Conservation (phyloP, 35 echinoderm and acorn worm species). For the Heliocidaris erythrogramma region DNA sequence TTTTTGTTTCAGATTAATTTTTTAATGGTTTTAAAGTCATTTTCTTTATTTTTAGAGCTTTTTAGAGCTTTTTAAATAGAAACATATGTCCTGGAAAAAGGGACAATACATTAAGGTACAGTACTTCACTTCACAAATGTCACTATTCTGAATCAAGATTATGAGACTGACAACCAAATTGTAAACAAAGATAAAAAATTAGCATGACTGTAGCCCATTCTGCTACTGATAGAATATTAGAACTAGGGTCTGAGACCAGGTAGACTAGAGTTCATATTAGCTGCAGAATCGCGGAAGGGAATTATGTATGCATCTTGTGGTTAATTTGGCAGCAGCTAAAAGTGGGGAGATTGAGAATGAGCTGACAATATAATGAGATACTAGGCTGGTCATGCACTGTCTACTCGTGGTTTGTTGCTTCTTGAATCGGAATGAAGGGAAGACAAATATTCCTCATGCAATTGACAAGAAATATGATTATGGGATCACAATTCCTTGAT, state of each 20-base stretch:
- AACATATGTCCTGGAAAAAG: too few species aligned
- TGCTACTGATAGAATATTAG: neutral
- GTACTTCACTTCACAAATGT: too few species aligned
- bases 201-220: neutral
- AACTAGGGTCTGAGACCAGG: neutral
- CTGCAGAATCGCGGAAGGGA: neutral
- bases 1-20: too few species aligned
- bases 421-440: neutral
- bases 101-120: too few species aligned
- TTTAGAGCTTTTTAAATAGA: too few species aligned
- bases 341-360: neutral
- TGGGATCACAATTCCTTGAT: too few species aligned
- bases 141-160: neutral
- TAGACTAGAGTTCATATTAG: neutral
- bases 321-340: neutral
- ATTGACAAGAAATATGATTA: neutral
- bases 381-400: neutral
- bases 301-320: neutral
- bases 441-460: neutral
- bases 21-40: too few species aligned
- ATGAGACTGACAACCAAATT: neutral
- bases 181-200: neutral
- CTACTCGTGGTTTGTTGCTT: neutral
- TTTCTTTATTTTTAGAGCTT: too few species aligned
- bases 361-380: neutral